These are phyloP conservation scores for Centruroides vittatus DNA, from an alignment of 1,140 invertebrate species.

Conservation along the genomic window DNA sequence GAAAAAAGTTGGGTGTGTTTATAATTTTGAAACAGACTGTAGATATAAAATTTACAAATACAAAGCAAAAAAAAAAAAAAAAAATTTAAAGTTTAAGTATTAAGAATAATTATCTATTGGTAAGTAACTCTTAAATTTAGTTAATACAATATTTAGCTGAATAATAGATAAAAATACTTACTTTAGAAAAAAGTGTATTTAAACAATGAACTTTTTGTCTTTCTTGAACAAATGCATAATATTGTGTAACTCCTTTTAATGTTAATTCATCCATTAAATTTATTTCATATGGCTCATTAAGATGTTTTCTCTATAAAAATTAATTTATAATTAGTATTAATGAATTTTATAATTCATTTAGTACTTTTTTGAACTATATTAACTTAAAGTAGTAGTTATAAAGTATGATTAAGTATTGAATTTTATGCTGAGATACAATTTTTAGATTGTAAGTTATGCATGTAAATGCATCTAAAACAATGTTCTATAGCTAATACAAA, in stretches of 20 bases:
- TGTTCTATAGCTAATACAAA: no score
- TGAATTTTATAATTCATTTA: background rate
- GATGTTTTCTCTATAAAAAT: conserved; percentile 61
- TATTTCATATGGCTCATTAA: conserved; percentile 94
- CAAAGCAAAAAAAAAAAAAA: no score
- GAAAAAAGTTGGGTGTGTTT: no score
- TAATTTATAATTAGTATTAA: background rate
- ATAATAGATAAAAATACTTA: conserved; percentile 28
- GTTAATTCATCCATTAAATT: conserved; percentile 99
- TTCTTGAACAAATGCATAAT: conserved; percentile 99
- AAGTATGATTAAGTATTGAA: background rate
- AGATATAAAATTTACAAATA: no score
- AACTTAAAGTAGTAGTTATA: background rate
- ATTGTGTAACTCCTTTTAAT: conserved; percentile 97
- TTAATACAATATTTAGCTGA: no score
- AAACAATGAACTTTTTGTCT: conserved; percentile 99
- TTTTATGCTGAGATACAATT: no score
- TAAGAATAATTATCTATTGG: no score
- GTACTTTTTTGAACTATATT: background rate
- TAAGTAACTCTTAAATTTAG: no score
- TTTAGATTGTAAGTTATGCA: no score
- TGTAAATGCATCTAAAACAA: no score
- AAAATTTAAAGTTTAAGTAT: no score
- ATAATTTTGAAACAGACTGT: no score
- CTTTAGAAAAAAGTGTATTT: conserved; percentile 98